Base-by-base conservation (phyloP, 2,888 invertebrate species). In the Seira musarum region DNA sequence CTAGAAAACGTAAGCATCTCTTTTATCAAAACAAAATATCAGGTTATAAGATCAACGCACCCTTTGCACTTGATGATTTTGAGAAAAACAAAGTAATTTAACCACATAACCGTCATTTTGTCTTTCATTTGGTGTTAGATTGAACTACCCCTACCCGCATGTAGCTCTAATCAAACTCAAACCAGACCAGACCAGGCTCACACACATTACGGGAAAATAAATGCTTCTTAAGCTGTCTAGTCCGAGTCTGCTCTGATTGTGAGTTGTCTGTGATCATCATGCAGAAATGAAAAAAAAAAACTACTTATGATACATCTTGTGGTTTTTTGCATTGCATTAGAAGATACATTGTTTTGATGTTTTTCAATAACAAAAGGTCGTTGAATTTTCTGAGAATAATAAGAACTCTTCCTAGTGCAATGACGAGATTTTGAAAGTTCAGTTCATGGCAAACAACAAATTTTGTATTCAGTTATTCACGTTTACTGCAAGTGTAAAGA, bases 341-440 rank as follows among this genome's bases (percentile, higher is more conserved):
- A 66, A 71, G 77, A 71, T 78, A 78, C 77, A 30, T 66, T 78
- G 77, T 78, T 78, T 78, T 78, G 77, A 69, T 77, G 67, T 77
- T 77, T 71, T 78, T 78, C 77, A 71, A 66, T 65, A 35, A 65
- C 21, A 78, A 49, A 66, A 78, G 77, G 77, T 78, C 77, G 71
- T 66, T 78, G 77, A 77, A 65, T 77, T 65, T 49, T 49, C 10
- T 65, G 64, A 64, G 64, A 73, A 73, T 46, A 22, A 64, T 40
- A 25, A 6, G 30, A 17, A 71, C 49, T 63, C 40, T 53, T 46
- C 24, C 61, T 49, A 30, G 49, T n/a, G 46, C 22, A 40, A 57
- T 66, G 72, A 73, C 21, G 64, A 53, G 40, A 8, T 40, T 40
- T 5, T 40, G 40, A 8, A 40, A 13, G 76, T 76, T 75, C 69